Evolutionary conservation across 2,888 invertebrate species (phyloP), one percentile per base, ranked within the genome.

Genomic region (Pelosia muscerda): DNA sequence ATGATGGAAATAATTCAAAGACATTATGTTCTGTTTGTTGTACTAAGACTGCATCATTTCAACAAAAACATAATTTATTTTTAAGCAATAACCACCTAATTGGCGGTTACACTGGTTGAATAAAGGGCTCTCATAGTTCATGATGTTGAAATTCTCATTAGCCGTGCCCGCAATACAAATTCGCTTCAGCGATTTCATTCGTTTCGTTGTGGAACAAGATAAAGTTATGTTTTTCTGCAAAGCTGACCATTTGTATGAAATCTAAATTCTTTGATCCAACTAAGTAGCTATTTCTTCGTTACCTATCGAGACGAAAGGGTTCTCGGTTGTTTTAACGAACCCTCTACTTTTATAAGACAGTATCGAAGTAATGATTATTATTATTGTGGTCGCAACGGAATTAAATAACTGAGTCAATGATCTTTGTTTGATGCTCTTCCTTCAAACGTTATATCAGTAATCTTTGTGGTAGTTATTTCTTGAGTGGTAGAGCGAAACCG

Each of bases 111-210:
- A 80, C 84, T 85, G 84, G 84, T 78, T 82, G 86, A 79, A 86
- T 88, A 86, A 86, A 86, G 86, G 78, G 84, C 85, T 76, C 89
- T 90, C 76, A 77, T 82, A 87, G 88, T 90, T 90, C 88, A 88
- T 88, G 85, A 88, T 90, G 88, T 87, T 90, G 87, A 87, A 88
- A 83, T 86, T 85, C 90, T 92, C 89, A 88, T 91, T 91, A 92
- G 90, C 84, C 79, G 77, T 76, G 84, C 86, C 82, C 93, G 93
- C 94, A 94, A 94, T 94, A 90, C 86, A 93, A 81, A 79, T 85
- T 81, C 92, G 93, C 90, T 88, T 87, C 91, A 90, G 86, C 76
- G 90, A 88, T 77, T 92, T 86, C 86, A 86, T 86, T 88, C 84
- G 85, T 85, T 81, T 75, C 76, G 78, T 83, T 81, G 81, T 76